Percentiles rank a stretch among this genome's conserved stretches.
phyloP scores from a whole-genome alignment of 2,888 invertebrate genomes.

The Tolmerus cingulatus region DNA sequence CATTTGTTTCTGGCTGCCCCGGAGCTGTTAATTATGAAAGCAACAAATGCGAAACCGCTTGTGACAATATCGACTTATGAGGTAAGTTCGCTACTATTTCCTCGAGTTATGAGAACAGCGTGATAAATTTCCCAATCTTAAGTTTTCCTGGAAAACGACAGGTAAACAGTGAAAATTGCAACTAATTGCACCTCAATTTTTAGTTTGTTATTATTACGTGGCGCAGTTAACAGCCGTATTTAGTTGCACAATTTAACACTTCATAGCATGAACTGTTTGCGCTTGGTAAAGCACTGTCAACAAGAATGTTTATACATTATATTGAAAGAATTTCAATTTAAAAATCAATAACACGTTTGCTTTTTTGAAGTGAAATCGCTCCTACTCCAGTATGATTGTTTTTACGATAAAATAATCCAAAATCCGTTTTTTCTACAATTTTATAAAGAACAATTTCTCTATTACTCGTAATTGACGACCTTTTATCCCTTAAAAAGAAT shows the following conservation, averaged over 20 bases:
- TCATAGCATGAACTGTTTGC: neutral
- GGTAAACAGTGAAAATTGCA: neutral
- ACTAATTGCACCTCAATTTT: neutral
- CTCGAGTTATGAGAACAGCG: neutral
- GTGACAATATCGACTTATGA: slow-evolving; percentile 58
- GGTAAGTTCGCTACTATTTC: slow-evolving; percentile 50
- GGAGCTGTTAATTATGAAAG: slow-evolving; percentile 45
- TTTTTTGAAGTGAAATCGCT: too few relatives aligned
- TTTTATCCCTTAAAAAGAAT: too few relatives aligned
- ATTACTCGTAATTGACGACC: too few relatives aligned
- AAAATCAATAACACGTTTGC: neutral
- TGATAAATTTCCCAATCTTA: neutral
- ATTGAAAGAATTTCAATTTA: neutral
- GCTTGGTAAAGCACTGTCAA: neutral
- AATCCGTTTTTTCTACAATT: too few relatives aligned
- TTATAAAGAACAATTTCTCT: too few relatives aligned
- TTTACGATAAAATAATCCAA: too few relatives aligned
- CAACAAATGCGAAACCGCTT: slow-evolving; percentile 55
- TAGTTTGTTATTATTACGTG: neutral
- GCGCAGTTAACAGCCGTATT: neutral
- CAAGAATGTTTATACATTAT: neutral
- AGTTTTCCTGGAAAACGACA: neutral
- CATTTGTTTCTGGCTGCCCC: slow-evolving; percentile 14
- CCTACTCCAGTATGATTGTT: too few relatives aligned
- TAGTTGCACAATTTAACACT: neutral